Base-by-base conservation (phyloP, 2,888 invertebrate species). In the Metacarcinus magister region DNA sequence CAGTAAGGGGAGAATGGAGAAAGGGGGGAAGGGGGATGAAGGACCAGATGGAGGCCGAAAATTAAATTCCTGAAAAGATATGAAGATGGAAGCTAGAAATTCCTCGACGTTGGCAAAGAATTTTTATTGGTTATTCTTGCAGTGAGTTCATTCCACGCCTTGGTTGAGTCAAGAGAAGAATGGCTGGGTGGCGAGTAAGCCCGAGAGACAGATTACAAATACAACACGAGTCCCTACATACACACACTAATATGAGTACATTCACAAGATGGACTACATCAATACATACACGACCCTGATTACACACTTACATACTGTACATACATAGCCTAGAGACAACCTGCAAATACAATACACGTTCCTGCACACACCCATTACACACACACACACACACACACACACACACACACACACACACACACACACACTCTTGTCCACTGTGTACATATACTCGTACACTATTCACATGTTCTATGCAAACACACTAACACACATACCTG, bases 61-160 rank as follows among this genome's bases (percentile, higher is more conserved):
- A 93, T 93, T 75, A 93, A 93, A 93, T 93, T 93, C 93, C 93
- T 93, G 75, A 16, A 82, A 39, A 93, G 46, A 93, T 75, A 82
- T 93, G 93, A 93, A 32, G 93, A 82, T 93, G 93, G 93, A 43
- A 75, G 54, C 44, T 93, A 82, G 43, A 44, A 93, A 75, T 75
- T 82, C 93, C 82, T 93, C 82, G 44, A 75, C 93, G 75, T 28
- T 46, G 44, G 82, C 46, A 43, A 93, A 93, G 93, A 93, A 93
- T 93, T 93, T 93, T 44, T 82, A 93, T 93, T 93, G 82, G 75
- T 93, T 44, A 93, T 93, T 60, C 54, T 46, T 60, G 54, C 75
- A 48, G 93, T 23, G 75, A 39, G 67, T 32, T 48, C n/a, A 91
- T 91, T 48, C 91, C 46, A n/a, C n/a, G 91, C 87, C 87, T n/a